Evolutionary conservation across 2,113 vertebrate species (phyloP), one percentile per base, ranked within the genome.

Genomic region (Lepus europaeus): DNA sequence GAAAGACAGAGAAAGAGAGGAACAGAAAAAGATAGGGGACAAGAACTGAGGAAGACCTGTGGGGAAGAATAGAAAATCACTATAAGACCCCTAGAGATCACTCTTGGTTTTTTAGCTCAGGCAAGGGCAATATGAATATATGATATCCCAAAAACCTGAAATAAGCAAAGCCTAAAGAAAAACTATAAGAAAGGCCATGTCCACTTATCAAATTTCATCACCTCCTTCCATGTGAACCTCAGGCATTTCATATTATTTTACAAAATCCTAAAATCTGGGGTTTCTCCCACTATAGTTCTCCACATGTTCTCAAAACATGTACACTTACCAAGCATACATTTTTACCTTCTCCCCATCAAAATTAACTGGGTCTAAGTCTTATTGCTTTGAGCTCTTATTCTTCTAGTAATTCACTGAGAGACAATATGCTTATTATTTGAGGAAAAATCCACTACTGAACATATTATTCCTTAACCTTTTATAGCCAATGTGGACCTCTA

Each of bases 241-340:
- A 19, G 29, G 17, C 72, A 69, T 23, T 29, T 36, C 29, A 13
- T 13, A 39, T n/a, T 33, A 69, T 49, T n/a, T n/a, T 9, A 2
- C 66, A 93, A 93, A 90, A 93, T 13, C 68, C 70, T 68, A 80
- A 92, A 82, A 53, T 25, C 25, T 29, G 64, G 29, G 2, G 6
- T 16, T 89, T 22, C 56, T 45, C 68, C 66, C 17, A 36, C 45
- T 0, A 6, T 25, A 8, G 23, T 19, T 88, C 76, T 16, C 79
- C 23, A 45, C 23, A 61, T 20, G 39, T 29, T 85, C 63, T 92
- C 84, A 61, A 84, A 25, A 3, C 19, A 59, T 19, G 19, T 59
- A 20, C 6, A 59, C 56, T 17, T n/a, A 31, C 10, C 51, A 27
- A 29, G 7, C 9, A 63, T 19, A 64, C 9, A 45, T 29, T 11